A percentile compares a stretch with the other conserved stretches of the same genome.
Conservation (phyloP, 2,888 invertebrate genomes). For the Siphonodentalium dalli region DNA sequence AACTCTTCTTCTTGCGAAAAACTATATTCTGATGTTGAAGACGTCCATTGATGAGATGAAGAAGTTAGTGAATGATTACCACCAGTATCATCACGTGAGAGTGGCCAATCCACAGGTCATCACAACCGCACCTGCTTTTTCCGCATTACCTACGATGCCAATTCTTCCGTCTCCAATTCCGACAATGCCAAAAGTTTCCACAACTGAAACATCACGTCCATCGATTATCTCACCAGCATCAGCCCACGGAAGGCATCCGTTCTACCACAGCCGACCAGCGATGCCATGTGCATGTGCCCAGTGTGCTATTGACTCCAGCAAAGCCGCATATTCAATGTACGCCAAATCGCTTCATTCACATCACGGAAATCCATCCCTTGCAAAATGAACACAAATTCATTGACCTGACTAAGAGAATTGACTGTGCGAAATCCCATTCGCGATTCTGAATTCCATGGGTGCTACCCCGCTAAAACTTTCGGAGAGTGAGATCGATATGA, state of each 20-base stretch:
- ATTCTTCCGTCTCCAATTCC: conserved; percentile 23
- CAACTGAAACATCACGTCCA: conserved; percentile 4
- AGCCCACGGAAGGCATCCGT: conserved; percentile 36
- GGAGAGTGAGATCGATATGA: too few species aligned
- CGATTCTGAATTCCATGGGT: too few species aligned
- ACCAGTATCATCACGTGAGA: conserved; percentile 38
- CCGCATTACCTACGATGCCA: conserved; percentile 13
- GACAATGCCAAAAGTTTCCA: conserved; percentile 3
- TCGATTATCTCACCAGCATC: conserved; percentile 17
- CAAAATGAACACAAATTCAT: too few species aligned
- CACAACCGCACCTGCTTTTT: conserved; percentile 12
- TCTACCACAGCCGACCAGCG: conserved; percentile 41
- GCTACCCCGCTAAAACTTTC: too few species aligned
- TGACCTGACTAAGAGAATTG: too few species aligned
- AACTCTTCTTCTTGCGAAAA: conserved; percentile 61
- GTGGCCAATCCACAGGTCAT: conserved; percentile 26
- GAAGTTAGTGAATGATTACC: conserved; percentile 60
- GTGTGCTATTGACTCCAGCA: conserved; percentile 33
- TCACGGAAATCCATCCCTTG: too few species aligned
- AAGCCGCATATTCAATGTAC: conserved; percentile 26
- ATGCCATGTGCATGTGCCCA: conserved; percentile 45
- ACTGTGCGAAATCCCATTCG: too few species aligned
- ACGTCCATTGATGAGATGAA: conserved; percentile 64
- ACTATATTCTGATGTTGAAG: conserved; percentile 63
- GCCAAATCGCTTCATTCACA: too few species aligned